Evolutionary conservation across 2,888 invertebrate species (phyloP).

Genomic region (Agrilus cyanescens): DNA sequence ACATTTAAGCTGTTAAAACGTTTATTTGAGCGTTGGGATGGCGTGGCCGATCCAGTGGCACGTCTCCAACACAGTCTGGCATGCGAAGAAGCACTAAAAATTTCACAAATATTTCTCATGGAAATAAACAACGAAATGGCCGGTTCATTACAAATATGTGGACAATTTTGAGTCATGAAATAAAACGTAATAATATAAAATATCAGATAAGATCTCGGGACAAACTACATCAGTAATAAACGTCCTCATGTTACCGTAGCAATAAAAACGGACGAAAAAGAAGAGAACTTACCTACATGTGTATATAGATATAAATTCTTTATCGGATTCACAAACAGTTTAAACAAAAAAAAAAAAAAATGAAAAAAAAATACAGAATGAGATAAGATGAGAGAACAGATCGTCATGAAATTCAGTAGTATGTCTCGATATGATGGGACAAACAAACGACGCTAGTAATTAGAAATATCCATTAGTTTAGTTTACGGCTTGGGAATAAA

Average conservation of each 20-base stretch:
- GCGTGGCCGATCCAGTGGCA: no score
- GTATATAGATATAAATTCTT: constrained; percentile 7
- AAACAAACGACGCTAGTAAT: constrained; percentile 25
- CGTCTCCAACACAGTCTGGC: no score
- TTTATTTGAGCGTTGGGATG: no score
- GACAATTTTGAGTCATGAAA: no score
- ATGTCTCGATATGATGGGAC: constrained; percentile 5
- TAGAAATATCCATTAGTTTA: constrained; percentile 28
- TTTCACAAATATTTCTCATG: no score
- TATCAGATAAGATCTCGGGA: constrained; percentile 14
- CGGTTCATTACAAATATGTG: no score
- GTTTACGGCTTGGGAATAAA: constrained; percentile 23
- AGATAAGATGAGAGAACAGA: constrained; percentile 1
- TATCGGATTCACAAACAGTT: constrained; percentile 10
- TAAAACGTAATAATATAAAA: constrained; percentile 6
- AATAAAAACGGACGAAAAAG: no score
- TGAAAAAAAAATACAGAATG: background rate
- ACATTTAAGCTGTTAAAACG: no score
- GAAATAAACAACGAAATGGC: no score
- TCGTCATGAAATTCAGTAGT: constrained; percentile 6
- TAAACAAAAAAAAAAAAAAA: background rate
- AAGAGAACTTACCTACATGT: no score
- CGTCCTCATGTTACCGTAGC: no score
- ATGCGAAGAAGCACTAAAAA: no score
- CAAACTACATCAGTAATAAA: constrained; percentile 6